Conservation (phyloP, 2,113 vertebrate species). For the Oryctolagus cuniculus region DNA sequence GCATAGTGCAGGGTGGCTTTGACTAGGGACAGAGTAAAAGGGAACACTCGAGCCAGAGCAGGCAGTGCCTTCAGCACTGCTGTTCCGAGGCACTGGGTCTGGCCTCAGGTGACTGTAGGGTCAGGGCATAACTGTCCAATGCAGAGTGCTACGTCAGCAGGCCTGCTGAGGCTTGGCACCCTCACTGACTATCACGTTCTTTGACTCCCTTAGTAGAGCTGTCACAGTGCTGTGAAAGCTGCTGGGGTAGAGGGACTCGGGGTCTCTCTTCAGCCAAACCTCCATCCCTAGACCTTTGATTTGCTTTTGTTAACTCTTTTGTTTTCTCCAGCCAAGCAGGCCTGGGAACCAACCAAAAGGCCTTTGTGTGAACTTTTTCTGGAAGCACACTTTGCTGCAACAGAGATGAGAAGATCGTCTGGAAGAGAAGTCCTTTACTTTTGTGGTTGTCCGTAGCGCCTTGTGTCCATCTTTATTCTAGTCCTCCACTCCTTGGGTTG, state of each 20-base stretch:
- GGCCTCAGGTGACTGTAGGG: too few relatives aligned
- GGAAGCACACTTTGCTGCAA: background rate
- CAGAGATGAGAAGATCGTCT: background rate
- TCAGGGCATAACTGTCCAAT: background rate
- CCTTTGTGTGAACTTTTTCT: conserved; percentile 1
- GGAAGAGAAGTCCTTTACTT: background rate
- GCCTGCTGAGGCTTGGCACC: background rate
- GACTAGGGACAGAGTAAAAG: background rate
- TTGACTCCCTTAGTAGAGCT: background rate
- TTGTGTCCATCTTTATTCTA: background rate
- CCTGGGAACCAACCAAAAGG: conserved; percentile 4
- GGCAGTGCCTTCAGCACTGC: background rate
- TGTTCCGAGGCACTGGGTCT: background rate
- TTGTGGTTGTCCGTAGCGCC: background rate
- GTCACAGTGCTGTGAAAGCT: background rate
- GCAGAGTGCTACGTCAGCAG: background rate
- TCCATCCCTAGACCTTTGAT: background rate
- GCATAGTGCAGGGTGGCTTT: background rate
- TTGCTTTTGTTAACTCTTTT: background rate
- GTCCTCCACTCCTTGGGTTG: background rate
- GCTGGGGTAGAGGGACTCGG: background rate
- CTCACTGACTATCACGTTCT: background rate
- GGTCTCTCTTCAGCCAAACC: too few relatives aligned
- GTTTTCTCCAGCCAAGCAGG: background rate
- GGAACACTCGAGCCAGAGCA: background rate